These are phyloP conservation scores for Urechis unicinctus DNA, from an alignment of 2,888 invertebrate species.

Conservation along the genomic window DNA sequence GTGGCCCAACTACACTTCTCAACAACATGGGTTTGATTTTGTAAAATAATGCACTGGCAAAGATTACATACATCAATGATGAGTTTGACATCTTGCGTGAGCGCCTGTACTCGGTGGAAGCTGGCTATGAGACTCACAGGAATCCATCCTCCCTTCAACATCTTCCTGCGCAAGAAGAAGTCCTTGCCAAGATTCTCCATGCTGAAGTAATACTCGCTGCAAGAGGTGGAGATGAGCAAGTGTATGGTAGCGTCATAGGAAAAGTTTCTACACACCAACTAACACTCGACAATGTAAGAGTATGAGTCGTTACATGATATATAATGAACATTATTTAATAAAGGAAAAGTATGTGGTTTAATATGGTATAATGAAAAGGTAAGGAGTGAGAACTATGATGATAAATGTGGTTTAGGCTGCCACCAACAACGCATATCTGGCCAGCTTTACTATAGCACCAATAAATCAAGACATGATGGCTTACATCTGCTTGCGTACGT, in stretches of 20 bases:
- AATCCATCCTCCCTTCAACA: constrained; percentile 89
- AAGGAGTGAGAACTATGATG: no score
- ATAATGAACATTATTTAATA: no score
- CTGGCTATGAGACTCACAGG: constrained; percentile 90
- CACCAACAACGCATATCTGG: no score
- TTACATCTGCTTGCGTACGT: constrained; percentile 84
- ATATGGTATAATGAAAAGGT: no score
- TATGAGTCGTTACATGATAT: background rate
- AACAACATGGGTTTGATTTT: background rate
- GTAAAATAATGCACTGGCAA: background rate
- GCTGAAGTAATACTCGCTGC: constrained; percentile 98
- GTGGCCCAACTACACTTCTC: background rate
- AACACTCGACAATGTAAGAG: no score
- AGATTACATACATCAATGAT: constrained; percentile 62
- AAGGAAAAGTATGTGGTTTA: no score
- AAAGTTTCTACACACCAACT: no score
- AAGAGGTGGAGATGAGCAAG: constrained; percentile 34
- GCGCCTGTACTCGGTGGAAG: constrained; percentile 84
- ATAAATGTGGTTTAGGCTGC: no score
- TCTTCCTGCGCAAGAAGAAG: constrained; percentile 92
- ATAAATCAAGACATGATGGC: background rate
- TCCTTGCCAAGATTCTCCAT: constrained; percentile 91
- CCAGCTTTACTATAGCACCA: no score
- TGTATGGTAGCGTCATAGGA: no score
- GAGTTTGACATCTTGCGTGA: constrained; percentile 76